phyloP scores from a whole-genome alignment of 2,888 invertebrate genomes.

The Nesidiocoris tenuis region DNA sequence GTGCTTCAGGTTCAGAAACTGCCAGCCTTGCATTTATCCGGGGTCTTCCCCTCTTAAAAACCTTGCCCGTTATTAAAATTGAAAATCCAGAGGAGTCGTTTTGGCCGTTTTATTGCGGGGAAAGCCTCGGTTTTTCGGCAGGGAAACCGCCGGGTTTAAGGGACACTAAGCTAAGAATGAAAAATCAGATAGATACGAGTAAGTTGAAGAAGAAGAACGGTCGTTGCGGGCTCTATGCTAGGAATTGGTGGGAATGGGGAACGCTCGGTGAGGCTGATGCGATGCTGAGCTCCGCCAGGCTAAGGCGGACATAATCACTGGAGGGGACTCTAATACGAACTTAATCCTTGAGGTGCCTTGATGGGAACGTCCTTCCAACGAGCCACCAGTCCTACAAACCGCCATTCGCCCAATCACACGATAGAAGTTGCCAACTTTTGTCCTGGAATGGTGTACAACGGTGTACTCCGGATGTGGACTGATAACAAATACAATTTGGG shows the following conservation, averaged over 20 bases:
- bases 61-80: not conserved
- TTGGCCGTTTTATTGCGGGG: not conserved
- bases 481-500: too few relatives aligned
- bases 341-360: slow-evolving; percentile 23
- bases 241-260: slow-evolving; percentile 4
- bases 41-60: not conserved
- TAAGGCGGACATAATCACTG: slow-evolving; percentile 30
- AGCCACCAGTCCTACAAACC: not conserved
- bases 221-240: not conserved
- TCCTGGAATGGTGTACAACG: too few relatives aligned
- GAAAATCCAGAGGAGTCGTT: not conserved
- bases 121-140: not conserved
- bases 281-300: not conserved
- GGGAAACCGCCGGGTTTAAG: not conserved
- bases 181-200: not conserved
- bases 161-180: not conserved
- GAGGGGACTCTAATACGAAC: slow-evolving; percentile 32
- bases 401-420: not conserved
- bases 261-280: not conserved
- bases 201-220: not conserved
- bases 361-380: slow-evolving; percentile 7
- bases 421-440: not conserved
- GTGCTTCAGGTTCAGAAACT: too few relatives aligned
- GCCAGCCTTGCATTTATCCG: not conserved
- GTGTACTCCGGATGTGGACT: too few relatives aligned